Evolutionary conservation across 2,888 invertebrate genomes (phyloP), one percentile per base, ranked within the genome.

Genomic region (Drosophila longiperda): DNA sequence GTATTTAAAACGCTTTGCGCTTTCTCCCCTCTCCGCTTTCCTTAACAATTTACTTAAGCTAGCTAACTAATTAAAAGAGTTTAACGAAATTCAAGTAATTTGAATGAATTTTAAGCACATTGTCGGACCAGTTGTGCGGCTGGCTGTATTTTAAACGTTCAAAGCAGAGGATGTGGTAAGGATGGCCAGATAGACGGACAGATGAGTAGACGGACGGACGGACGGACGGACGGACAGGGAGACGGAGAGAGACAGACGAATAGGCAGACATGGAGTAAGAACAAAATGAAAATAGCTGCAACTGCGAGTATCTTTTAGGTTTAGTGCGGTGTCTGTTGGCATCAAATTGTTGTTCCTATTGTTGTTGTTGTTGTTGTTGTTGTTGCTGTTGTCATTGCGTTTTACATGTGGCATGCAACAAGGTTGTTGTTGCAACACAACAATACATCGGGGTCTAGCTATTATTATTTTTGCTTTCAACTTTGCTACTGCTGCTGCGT

Each of bases 401-500:
- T 87, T 82, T 73, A 75, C 82, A 82, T 87, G 84, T 65, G 72
- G 68, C 66, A 73, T 69, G 73, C 73, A 60, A 80, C 66, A 76
- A 68, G 64, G 55, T 57, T 73, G 68, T 63, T 77, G 63, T 58
- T 70, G 63, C 12, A 45, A 61, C 54, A 62, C 57, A 77, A 78
- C 66, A 78, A 75, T 78, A 75, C 71, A 80, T 60, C 61, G 76
- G 58, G 71, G 66, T 79, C 71, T 83, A 66, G 78, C 73, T 71
- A 78, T 83, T 83, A 86, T 86, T 86, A 86, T 86, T 83, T 82
- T 66, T 73, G 70, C 73, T 69, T 70, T 68, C 65, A 67, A 60
- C 74, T 76, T 73, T 69, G 69, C 53, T 66, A 50, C 48, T 53
- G 34, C 48, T 53, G 34, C 23, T 58, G 53, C 66, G 68, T 67